Evolutionary conservation across 2,113 vertebrate species (phyloP).

Genomic region (Toxostoma redivivum): DNA sequence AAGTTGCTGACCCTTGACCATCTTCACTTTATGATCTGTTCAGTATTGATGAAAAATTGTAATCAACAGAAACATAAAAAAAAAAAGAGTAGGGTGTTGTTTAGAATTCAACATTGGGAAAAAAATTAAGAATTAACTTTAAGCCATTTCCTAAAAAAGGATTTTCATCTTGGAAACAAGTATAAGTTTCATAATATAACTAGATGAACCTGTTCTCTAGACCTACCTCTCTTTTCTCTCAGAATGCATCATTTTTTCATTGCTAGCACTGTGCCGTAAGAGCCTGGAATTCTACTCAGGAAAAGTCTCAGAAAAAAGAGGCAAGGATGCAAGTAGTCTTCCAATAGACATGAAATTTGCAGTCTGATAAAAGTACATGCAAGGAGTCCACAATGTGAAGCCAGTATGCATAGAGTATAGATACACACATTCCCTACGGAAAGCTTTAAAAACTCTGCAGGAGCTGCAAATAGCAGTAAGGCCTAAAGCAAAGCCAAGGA

Average conservation of each 20-base stretch:
- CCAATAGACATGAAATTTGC: background rate
- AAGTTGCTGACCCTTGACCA: background rate
- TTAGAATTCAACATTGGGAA: background rate
- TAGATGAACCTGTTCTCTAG: background rate
- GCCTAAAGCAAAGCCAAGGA: constrained; percentile 37
- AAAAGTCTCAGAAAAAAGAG: background rate
- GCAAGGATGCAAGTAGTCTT: background rate
- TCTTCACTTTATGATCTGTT: background rate
- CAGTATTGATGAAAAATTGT: background rate
- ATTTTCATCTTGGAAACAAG: background rate
- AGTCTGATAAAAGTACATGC: background rate
- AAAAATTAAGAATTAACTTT: background rate
- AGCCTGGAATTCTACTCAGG: background rate
- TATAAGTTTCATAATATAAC: background rate
- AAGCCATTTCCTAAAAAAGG: background rate
- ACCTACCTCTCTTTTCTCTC: background rate
- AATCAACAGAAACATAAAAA: background rate
- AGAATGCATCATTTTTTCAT: background rate
- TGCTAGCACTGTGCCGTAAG: background rate
- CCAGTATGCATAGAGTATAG: background rate
- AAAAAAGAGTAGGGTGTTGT: background rate
- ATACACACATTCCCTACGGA: background rate
- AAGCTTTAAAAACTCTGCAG: background rate
- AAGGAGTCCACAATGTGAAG: background rate
- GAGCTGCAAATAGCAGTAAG: background rate